These are phyloP conservation scores for Axis porcinus DNA, from an alignment of 2,113 vertebrate genomes.

Conservation along the genomic window DNA sequence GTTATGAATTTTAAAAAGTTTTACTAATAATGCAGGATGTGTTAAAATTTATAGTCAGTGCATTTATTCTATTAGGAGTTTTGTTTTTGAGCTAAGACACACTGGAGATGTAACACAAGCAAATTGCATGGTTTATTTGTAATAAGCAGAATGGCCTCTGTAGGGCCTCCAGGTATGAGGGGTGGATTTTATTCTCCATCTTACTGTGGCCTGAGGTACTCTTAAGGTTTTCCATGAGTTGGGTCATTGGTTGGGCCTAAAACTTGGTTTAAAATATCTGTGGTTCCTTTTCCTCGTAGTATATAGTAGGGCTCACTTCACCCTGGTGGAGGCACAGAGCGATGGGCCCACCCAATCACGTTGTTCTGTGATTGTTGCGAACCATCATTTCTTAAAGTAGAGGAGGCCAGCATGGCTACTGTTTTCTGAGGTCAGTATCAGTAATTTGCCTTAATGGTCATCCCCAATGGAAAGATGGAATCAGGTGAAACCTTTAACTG, in stretches of 20 bases:
- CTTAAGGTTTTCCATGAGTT: not conserved
- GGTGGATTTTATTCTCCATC: conserved; percentile 55
- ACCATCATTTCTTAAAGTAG: not conserved
- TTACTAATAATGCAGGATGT: conserved; percentile 74
- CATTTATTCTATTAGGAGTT: conserved; percentile 62
- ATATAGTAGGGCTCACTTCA: not conserved
- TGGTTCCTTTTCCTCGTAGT: not conserved
- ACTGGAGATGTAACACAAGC: conserved; percentile 33
- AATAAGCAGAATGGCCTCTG: conserved; percentile 38
- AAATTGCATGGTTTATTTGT: not conserved
- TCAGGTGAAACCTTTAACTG: not conserved
- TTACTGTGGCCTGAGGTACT: conserved; percentile 13
- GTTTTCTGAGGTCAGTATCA: not conserved
- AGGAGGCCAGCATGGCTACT: not conserved
- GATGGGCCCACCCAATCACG: no score
- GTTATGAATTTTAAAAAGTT: conserved; percentile 81
- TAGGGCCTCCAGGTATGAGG: conserved; percentile 41
- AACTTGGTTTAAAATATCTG: not conserved
- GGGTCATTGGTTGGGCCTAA: not conserved
- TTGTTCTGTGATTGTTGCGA: not conserved
- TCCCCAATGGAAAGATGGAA: rapidly evolving
- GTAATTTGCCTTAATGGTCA: not conserved
- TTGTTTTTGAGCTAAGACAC: conserved; percentile 62
- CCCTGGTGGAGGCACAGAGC: not conserved
- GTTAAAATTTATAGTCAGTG: conserved; percentile 64